Conservation (phyloP, 2,797 vertebrate genomes). For the Danio choprae region DNA sequence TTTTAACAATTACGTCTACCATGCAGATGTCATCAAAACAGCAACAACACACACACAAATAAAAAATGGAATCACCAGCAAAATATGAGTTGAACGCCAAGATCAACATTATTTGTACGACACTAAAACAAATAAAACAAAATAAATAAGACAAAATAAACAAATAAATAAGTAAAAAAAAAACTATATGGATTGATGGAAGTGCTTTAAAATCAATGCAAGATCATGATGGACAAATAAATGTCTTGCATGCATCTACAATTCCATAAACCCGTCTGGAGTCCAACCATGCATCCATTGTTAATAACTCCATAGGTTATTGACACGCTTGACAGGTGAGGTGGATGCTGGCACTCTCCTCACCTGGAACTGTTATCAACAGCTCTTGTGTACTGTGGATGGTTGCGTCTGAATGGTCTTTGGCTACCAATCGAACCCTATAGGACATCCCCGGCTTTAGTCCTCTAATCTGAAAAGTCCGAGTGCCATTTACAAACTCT, state of each 20-base stretch:
- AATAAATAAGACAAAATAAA: too few relatives aligned
- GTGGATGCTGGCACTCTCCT: constrained; percentile 70
- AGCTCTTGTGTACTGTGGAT: constrained; percentile 87
- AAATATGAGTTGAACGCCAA: too few relatives aligned
- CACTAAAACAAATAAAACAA: too few relatives aligned
- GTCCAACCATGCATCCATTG: constrained; percentile 4
- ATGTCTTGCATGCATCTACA: constrained; percentile 34
- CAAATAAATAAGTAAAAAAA: too few relatives aligned
- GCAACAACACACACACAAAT: too few relatives aligned
- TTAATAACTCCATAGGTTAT: constrained; percentile 59
- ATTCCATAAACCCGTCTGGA: constrained; percentile 4
- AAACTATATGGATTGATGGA: not conserved
- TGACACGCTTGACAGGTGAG: constrained; percentile 33
- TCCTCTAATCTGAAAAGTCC: constrained; percentile 90
- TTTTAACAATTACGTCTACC: too few relatives aligned
- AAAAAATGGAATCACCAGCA: too few relatives aligned
- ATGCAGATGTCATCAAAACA: too few relatives aligned
- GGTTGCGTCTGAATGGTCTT: constrained; percentile 81
- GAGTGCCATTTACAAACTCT: constrained; percentile 92
- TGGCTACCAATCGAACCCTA: constrained; percentile 91
- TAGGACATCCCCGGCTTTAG: constrained; percentile 94
- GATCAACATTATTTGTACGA: too few relatives aligned
- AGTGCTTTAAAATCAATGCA: not conserved
- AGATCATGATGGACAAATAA: not conserved
- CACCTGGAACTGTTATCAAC: constrained; percentile 93